Percentiles rank a stretch among this genome's conserved stretches.
Evolutionary conservation across 2,113 vertebrate species (phyloP).

Genomic region (Nanorana parkeri): DNA sequence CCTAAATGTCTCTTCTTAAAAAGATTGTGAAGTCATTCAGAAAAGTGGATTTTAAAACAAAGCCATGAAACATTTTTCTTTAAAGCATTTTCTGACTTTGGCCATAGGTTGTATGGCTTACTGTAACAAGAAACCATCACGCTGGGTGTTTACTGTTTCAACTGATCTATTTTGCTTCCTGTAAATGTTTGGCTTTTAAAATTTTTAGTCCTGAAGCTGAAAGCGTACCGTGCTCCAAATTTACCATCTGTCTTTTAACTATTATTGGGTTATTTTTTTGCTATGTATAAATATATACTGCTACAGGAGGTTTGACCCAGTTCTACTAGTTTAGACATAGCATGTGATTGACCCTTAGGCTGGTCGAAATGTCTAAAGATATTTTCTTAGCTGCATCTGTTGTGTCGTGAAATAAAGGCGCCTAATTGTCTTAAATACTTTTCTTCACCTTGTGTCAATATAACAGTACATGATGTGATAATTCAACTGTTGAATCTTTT

Average conservation of each 20-base stretch:
- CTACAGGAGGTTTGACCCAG: conserved; percentile 46
- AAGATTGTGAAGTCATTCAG: no score
- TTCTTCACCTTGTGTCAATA: not conserved
- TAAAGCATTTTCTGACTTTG: not conserved
- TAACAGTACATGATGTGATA: not conserved
- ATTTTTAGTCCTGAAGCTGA: conserved; percentile 17
- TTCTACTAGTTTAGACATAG: conserved; percentile 50
- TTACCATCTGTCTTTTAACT: conserved; percentile 52
- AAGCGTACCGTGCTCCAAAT: conserved; percentile 36
- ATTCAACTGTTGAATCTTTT: no score
- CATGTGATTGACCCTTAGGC: conserved; percentile 53
- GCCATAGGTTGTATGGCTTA: no score
- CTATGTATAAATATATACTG: conserved; percentile 28
- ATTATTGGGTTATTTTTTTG: conserved; percentile 19
- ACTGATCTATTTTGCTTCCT: not conserved
- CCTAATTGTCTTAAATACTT: conserved; percentile 14
- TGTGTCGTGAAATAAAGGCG: conserved; percentile 18
- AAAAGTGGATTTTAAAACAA: no score
- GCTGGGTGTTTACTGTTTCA: no score
- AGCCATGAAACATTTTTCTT: no score
- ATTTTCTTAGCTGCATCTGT: conserved; percentile 42
- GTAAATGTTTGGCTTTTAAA: conserved; percentile 24
- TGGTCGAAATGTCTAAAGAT: conserved; percentile 43
- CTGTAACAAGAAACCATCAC: no score
- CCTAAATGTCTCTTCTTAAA: no score